Evolutionary conservation across 2,113 vertebrate genomes (phyloP), one percentile per base, ranked within the genome.

Genomic region (Gambusia holbrooki): DNA sequence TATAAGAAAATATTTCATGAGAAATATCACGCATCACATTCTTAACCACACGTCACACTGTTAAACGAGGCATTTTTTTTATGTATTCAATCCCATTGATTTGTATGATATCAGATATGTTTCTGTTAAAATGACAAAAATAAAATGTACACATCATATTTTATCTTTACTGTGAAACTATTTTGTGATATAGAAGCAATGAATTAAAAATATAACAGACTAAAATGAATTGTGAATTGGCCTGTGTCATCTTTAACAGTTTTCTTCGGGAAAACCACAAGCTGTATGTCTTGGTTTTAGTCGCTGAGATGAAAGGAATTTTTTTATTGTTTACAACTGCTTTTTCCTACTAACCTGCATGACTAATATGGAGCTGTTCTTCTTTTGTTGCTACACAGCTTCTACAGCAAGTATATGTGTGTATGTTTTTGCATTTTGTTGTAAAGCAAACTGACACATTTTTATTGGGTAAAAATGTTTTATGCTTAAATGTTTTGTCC

Each of bases 281-380:
- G 94, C 94, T 94, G 93, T 94, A 93, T 91, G 77, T 13, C 60
- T 58, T 69, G 72, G 40, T 62, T 68, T 74, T 74, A 80, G 80
- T 14, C 67, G 33, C 19, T 63, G 69, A 51, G 69, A 64, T 84
- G 73, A 68, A 58, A 79, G 64, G 1, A 69, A 66, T 14, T 3
- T 62, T 60, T 60, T 71, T 8, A 67, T 8, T 78, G 27, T 85
- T 75, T 63, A 64, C 78, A 71, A 69, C 35, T 45, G 72, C 83
- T 88, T 90, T 64, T 35, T 35, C 80, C 83, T 80, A 94, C 94
- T 95, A 95, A 95, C 92, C 82, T 79, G 94, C 94, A 95, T 93
- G 94, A 81, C 37, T 83, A 66, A n/a, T 69, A 61, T 88, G 74
- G 87, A 66, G 68, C 74, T 88, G 19, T 48, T 62, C 27, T 62